Evolutionary conservation across 2,888 invertebrate genomes (phyloP), one percentile per base, ranked within the genome.

Genomic region (Diaprepes abbreviatus): DNA sequence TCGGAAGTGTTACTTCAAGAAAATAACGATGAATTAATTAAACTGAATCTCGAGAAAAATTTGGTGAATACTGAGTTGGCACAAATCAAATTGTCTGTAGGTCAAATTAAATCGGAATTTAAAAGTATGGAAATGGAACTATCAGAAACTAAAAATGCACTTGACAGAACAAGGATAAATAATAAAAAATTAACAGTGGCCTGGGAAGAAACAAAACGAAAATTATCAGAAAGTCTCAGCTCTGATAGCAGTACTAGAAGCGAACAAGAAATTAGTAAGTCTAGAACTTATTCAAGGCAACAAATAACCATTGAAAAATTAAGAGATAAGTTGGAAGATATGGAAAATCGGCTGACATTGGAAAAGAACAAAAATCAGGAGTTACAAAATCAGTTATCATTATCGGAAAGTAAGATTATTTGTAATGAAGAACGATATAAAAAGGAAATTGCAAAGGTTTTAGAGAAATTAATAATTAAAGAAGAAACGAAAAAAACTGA

Each of bases 271-370:
- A n/a, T 14, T 1, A n/a, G 3, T 24, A 52, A 38, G 17, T 40
- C 40, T 12, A 63, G 40, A 21, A 76, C 68, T 57, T 77, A 73
- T 60, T 70, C 71, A n/a, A 75, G 73, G 31, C 76, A 76, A 62
- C 73, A 75, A 62, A 50, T 74, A 5, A 64, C 70, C 7, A 74
- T 76, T 12, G 74, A 78, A 5, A 57, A 73, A 38, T 63, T 78
- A 7, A 70, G 71, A 55, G 72, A 69, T 12, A 63, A 64, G 50
- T 7, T 69, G 10, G 69, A 65, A 52, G 17, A 35, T n/a, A 10
- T 52, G 17, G 58, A 69, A 17, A 24, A 14, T 35, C 17, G 65
- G 17, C 19, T 69, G 35, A 58, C 50, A 14, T 6, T 24, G 5
- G 69, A 69, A 58, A 54, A 24, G 16, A 31, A 4, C 3, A 43